phyloP scores from a whole-genome alignment of 2,113 vertebrate species.

The Actinemys pallida region DNA sequence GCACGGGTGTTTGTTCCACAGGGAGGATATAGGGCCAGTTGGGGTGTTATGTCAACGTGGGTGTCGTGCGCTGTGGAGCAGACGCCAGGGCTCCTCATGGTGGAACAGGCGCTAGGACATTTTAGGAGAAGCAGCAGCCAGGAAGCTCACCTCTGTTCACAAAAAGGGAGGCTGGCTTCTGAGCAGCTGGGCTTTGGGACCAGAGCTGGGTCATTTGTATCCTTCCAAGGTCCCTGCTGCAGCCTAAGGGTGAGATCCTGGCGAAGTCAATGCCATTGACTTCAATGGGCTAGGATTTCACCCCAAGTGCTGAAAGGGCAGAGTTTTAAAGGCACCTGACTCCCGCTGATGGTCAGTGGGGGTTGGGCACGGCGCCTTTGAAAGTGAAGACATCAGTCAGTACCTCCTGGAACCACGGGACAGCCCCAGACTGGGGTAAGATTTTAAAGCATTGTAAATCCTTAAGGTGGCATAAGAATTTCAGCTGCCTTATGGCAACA shows the following conservation, averaged over 20 bases:
- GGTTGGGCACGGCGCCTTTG: not conserved
- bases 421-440: not conserved
- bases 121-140: not conserved
- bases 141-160: not conserved
- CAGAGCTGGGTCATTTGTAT: not conserved
- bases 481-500: not conserved
- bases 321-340: not conserved
- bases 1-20: not conserved
- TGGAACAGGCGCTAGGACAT: not conserved
- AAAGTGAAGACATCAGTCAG: not conserved
- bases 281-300: not conserved
- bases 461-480: not conserved
- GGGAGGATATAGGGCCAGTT: not conserved
- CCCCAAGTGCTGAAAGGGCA: not conserved
- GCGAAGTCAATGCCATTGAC: accelerated
- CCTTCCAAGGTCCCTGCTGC: not conserved
- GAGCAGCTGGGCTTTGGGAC: not conserved
- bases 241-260: not conserved
- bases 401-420: not conserved
- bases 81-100: not conserved
- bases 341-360: accelerated
- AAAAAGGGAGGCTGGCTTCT: not conserved
- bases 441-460: constrained; percentile 54
- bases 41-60: not conserved
- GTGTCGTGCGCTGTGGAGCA: not conserved